Evolutionary conservation across 2,113 vertebrate genomes (phyloP).

Genomic region (Drymodes brunneopygia): DNA sequence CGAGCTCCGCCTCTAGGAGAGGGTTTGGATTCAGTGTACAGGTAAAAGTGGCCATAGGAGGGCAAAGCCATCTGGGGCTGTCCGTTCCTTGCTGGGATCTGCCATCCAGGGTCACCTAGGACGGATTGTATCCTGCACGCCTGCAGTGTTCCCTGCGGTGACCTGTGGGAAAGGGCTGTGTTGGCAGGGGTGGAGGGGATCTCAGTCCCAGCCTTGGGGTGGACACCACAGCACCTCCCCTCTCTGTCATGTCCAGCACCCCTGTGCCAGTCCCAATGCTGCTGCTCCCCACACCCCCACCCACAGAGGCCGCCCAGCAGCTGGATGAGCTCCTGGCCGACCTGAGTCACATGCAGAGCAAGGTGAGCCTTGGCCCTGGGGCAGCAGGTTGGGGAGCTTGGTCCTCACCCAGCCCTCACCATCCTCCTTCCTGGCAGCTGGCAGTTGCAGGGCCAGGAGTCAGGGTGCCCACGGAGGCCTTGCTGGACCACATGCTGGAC

Average conservation of each 20-base stretch:
- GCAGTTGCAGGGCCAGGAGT: not conserved
- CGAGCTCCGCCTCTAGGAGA: not conserved
- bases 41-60: slow-evolving; percentile 7
- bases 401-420: not conserved
- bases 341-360: slow-evolving; percentile 51
- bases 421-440: not conserved
- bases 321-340: slow-evolving; percentile 71
- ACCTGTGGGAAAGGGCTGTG: not conserved
- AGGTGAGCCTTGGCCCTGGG: slow-evolving; percentile 32
- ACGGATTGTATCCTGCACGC: rapidly evolving
- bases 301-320: slow-evolving; percentile 37
- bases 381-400: rapidly evolving
- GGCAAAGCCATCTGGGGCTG: not conserved
- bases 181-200: not conserved
- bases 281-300: not conserved
- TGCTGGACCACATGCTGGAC: slow-evolving; percentile 82
- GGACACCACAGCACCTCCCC: not conserved
- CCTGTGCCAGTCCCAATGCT: not conserved
- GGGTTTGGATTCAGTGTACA: slow-evolving; percentile 16
- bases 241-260: not conserved
- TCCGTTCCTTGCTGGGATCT: rapidly evolving
- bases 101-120: not conserved
- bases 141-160: not conserved
- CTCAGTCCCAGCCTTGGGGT: rapidly evolving
- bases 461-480: not conserved